A percentile compares a stretch with the other conserved stretches of the same genome.
These are phyloP conservation scores for Ovis aries DNA, from an alignment of 2,113 vertebrate genomes.

Conservation along the genomic window DNA sequence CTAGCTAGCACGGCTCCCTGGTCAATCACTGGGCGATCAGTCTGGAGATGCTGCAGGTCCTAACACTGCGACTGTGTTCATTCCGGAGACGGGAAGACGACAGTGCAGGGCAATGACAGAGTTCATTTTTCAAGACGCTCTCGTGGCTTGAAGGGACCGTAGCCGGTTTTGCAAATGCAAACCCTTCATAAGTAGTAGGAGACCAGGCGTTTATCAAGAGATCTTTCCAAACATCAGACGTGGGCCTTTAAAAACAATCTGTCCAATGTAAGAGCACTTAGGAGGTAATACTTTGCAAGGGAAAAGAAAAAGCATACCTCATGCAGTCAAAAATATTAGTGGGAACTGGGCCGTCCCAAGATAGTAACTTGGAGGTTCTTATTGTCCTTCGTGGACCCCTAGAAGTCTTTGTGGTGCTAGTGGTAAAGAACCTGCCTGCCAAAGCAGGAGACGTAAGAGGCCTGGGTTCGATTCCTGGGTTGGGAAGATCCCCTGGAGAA, in stretches of 20 bases:
- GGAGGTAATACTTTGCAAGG: background rate
- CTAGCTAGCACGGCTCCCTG: background rate
- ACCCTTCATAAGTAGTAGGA: background rate
- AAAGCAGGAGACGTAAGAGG: rapidly evolving
- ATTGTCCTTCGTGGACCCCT: no score
- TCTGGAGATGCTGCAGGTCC: background rate
- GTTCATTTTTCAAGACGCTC: background rate
- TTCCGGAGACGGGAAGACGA: no score
- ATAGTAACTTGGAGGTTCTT: no score
- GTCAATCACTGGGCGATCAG: background rate
- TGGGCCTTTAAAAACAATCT: background rate
- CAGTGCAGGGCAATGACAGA: rapidly evolving
- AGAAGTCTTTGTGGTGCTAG: background rate
- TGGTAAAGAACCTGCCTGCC: background rate
- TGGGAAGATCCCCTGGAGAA: background rate
- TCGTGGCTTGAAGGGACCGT: background rate
- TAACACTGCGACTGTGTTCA: rapidly evolving
- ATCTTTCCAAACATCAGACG: background rate
- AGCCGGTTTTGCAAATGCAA: background rate
- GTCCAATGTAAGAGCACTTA: background rate
- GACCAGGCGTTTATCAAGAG: background rate
- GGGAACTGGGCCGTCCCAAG: rapidly evolving
- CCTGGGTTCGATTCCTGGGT: background rate
- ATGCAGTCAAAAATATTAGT: background rate
- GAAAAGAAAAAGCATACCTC: background rate